These are phyloP conservation scores for Drosophila repletoides DNA, from an alignment of 1,140 invertebrate species.

Conservation along the genomic window DNA sequence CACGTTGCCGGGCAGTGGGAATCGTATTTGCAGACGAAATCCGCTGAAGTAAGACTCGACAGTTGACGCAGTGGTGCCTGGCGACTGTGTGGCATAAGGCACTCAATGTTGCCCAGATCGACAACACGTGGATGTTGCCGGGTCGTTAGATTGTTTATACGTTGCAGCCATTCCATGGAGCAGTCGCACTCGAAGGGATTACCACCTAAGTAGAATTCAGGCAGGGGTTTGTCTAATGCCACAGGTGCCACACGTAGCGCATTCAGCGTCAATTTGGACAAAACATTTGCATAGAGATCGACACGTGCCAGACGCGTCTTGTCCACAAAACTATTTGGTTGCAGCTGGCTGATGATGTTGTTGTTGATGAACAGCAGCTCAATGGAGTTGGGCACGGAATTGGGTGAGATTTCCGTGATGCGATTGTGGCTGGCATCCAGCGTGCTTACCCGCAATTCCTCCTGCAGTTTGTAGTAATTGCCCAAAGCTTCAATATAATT, in stretches of 20 bases:
- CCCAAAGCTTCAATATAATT: constrained; percentile 90
- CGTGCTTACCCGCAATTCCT: constrained; percentile 86
- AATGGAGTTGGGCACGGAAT: constrained; percentile 90
- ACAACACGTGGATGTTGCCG: constrained; percentile 91
- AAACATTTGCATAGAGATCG: constrained; percentile 92
- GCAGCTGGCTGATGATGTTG: constrained; percentile 89
- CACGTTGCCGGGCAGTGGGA: constrained; percentile 91
- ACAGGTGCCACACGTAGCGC: constrained; percentile 88
- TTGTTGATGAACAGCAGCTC: constrained; percentile 92
- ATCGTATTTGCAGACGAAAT: constrained; percentile 92
- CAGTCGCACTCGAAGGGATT: constrained; percentile 95
- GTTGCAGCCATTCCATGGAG: constrained; percentile 93
- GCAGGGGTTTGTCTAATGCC: constrained; percentile 85
- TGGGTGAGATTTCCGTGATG: constrained; percentile 87
- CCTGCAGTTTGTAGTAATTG: constrained; percentile 87
- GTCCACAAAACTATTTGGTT: constrained; percentile 90
- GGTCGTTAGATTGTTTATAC: constrained; percentile 88
- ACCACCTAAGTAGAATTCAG: constrained; percentile 92
- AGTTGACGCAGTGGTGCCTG: constrained; percentile 88
- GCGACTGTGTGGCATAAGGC: constrained; percentile 90
- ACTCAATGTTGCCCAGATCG: constrained; percentile 92
- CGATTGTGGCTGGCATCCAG: constrained; percentile 92
- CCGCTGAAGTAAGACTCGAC: constrained; percentile 87
- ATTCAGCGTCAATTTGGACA: constrained; percentile 90
- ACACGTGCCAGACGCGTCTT: constrained; percentile 91